Conservation (phyloP, 1,140 invertebrate species). For the Plectrocnemia conspersa region DNA sequence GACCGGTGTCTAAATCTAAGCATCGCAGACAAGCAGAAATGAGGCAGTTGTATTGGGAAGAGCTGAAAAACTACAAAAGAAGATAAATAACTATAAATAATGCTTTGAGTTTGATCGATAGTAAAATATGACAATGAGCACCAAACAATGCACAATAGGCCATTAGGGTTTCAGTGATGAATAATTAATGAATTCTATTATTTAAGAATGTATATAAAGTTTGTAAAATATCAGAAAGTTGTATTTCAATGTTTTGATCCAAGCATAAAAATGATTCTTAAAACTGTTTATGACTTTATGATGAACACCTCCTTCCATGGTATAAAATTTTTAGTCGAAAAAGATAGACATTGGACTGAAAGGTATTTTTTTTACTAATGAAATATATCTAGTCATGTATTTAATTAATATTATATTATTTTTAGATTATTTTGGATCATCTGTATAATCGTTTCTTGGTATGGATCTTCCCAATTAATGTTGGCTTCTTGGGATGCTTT, state of each 20-base stretch:
- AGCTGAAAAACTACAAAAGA: constrained; percentile 19
- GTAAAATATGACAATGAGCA: too few species aligned
- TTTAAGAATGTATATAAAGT: too few species aligned
- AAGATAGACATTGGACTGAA: constrained; percentile 51
- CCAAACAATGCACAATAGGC: too few species aligned
- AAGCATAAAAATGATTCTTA: too few species aligned
- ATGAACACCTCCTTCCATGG: constrained; percentile 52
- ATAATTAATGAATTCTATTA: too few species aligned
- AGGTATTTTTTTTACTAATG: constrained; percentile 38
- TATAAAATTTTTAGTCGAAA: constrained; percentile 52
- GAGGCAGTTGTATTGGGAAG: constrained; percentile 29
- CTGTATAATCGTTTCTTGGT: constrained; percentile 58
- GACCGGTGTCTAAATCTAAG: constrained; percentile 28
- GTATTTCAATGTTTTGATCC: too few species aligned
- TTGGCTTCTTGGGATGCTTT: constrained; percentile 55
- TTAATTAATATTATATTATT: constrained; percentile 23
- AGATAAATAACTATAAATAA: constrained; percentile 16
- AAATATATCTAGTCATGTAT: neutral
- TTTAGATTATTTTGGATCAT: constrained; percentile 60
- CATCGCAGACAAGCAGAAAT: constrained; percentile 3
- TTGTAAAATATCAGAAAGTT: too few species aligned
- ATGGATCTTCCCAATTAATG: constrained; percentile 57
- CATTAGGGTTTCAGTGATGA: too few species aligned
- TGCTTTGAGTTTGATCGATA: too few species aligned
- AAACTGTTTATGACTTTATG: constrained; percentile 40